Evolutionary conservation across 2,113 vertebrate genomes (phyloP).

Genomic region (Takifugu bimaculatus): DNA sequence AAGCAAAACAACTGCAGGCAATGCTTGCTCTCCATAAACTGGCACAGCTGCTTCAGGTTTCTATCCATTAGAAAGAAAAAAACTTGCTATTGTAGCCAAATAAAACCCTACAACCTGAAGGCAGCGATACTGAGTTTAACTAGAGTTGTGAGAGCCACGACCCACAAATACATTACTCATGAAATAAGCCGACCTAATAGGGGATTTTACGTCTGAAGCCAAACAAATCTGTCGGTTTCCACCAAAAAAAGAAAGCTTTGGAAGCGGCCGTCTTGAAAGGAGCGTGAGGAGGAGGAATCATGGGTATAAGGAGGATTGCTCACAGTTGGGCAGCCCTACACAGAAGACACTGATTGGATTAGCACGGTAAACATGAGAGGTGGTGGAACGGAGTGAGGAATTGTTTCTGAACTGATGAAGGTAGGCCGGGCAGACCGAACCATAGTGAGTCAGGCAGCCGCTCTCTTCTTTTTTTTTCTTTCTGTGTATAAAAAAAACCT

Average conservation of each 20-base stretch:
- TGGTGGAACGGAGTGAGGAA: slow-evolving; percentile 26
- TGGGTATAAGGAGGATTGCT: slow-evolving; percentile 25
- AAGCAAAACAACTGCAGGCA: slow-evolving; percentile 56
- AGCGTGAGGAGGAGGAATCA: slow-evolving; percentile 1
- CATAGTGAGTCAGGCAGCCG: slow-evolving; percentile 6
- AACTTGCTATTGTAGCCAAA: slow-evolving; percentile 9
- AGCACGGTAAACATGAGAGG: slow-evolving; percentile 37
- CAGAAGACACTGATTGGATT: slow-evolving; percentile 46
- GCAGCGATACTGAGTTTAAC: slow-evolving; percentile 9
- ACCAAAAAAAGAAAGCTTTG: slow-evolving; percentile 18
- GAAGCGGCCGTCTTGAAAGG: slow-evolving; percentile 10
- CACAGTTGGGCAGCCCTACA: slow-evolving; percentile 33
- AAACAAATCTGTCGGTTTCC: slow-evolving; percentile 19
- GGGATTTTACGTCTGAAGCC: slow-evolving; percentile 22
- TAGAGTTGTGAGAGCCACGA: slow-evolving; percentile 18
- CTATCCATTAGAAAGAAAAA: slow-evolving; percentile 13
- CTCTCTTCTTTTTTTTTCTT: slow-evolving; percentile 26
- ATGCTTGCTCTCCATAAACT: slow-evolving; percentile 23
- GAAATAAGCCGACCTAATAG: slow-evolving; percentile 28
- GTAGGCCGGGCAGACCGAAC: neutral
- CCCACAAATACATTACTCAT: slow-evolving; percentile 16
- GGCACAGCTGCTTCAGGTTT: slow-evolving; percentile 26
- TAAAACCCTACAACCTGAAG: slow-evolving; percentile 13
- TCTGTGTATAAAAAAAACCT: slow-evolving; percentile 28
- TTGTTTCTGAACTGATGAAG: slow-evolving; percentile 21